Conservation (phyloP, 1,140 invertebrate genomes). For the Drosophila funebris region DNA sequence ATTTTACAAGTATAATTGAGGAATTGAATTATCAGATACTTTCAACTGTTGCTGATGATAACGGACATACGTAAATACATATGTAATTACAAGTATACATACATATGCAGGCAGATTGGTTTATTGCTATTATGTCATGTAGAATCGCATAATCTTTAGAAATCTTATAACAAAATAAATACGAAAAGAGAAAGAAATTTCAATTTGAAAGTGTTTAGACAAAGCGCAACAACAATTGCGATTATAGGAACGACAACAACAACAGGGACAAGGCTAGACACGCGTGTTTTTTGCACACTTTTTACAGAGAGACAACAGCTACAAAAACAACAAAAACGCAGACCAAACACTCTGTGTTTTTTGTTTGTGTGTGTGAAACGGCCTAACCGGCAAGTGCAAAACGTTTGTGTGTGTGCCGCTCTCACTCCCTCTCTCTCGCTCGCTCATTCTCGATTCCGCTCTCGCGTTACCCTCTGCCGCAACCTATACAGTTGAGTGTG, state of each 20-base stretch:
- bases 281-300: slow-evolving; percentile 45
- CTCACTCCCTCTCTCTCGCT: slow-evolving; percentile 5
- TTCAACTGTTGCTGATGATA: slow-evolving; percentile 31
- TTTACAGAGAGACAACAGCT: slow-evolving; percentile 21
- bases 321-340: not conserved
- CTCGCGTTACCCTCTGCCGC: slow-evolving; percentile 19
- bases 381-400: slow-evolving; percentile 51
- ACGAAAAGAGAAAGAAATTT: slow-evolving; percentile 10
- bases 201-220: slow-evolving; percentile 32
- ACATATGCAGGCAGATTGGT: slow-evolving; percentile 3
- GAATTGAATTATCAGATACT: slow-evolving; percentile 45
- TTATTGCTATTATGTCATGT: slow-evolving; percentile 63
- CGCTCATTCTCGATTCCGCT: slow-evolving; percentile 8
- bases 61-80: not conserved
- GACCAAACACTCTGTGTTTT: slow-evolving; percentile 9
- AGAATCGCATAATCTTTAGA: slow-evolving; percentile 36
- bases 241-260: slow-evolving; percentile 22
- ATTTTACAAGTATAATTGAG: slow-evolving; percentile 42
- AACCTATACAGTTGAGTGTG: slow-evolving; percentile 24
- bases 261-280: slow-evolving; percentile 21
- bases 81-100: not conserved
- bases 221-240: slow-evolving; percentile 23
- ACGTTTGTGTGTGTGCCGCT: slow-evolving; percentile 11
- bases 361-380: slow-evolving; percentile 20
- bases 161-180: slow-evolving; percentile 3